Evolutionary conservation across 1,140 invertebrate genomes (phyloP), one percentile per base, ranked within the genome.

Genomic region (Nasonia vitripennis): DNA sequence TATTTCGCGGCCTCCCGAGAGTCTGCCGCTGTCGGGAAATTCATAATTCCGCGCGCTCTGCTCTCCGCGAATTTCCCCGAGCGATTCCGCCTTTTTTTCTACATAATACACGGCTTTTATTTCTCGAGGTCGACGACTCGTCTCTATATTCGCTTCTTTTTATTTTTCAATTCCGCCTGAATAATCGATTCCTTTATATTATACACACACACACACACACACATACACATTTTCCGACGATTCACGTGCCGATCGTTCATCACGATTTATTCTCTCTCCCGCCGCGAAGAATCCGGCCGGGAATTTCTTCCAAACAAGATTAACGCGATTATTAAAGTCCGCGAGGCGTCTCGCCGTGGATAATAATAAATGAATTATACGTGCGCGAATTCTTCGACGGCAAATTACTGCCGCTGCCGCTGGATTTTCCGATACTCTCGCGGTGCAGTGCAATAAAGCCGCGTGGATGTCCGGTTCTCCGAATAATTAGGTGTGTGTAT

Each of bases 1-100:
- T 75, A 75, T 45, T 75, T 75, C 37, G 73, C 41, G 73, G 73
- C 73, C 37, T 75, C 73, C n/a, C 41, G 73, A 11, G 73, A 45
- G 17, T 73, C 3, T n/a, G 70, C 27, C 9, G 48, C 48, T 51
- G 48, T 51, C 48, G 20, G 27, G 70, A 73, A 73, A 73, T 73
- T 73, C 70, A 73, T 73, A 73, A 73, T 73, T 73, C 27, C 70
- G 23, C 7, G 31, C 70, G 23, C 7, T 10, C 70, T 17, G 27
- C 31, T 34, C 14, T 73, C 27, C 2, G 23, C 12, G 23, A 17
- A 73, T 73, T 73, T 73, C 23, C 23, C 31, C 31, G 31, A 17
- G 27, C 27, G 70, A 23, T 73, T 73, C 14, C 70, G 1, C 1
- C 11, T 73, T 70, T 27, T 27, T 70, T 70, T 23, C 27, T 70